These are phyloP conservation scores for Microtus pennsylvanicus DNA, from an alignment of 2,113 vertebrate genomes.

Conservation along the genomic window DNA sequence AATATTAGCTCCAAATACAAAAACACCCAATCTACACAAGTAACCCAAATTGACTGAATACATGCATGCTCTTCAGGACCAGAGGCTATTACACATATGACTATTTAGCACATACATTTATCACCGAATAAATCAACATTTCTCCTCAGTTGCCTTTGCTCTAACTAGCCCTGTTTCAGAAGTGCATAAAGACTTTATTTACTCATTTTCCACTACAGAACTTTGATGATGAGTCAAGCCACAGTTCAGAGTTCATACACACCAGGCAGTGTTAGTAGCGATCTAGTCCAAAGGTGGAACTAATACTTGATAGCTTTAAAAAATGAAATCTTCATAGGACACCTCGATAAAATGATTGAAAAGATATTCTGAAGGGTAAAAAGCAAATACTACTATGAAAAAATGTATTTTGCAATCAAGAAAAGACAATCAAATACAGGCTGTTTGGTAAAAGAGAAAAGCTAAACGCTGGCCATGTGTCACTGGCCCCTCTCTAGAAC, in stretches of 20 bases:
- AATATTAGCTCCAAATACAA: background rate
- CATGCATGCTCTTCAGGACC: background rate
- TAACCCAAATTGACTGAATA: background rate
- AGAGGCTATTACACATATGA: background rate
- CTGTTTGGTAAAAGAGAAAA: background rate
- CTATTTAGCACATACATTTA: background rate
- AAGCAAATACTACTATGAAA: background rate
- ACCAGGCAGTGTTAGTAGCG: fast-evolving
- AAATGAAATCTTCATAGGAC: background rate
- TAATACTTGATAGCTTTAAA: background rate
- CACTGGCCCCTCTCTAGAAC: background rate
- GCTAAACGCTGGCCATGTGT: background rate
- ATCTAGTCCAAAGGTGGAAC: background rate
- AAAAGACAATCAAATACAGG: background rate
- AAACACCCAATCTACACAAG: background rate
- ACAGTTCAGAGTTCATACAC: background rate
- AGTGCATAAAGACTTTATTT: background rate
- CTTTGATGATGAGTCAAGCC: background rate
- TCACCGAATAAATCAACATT: background rate
- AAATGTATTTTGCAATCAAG: background rate
- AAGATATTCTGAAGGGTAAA: constrained; percentile 21
- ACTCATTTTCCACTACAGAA: background rate
- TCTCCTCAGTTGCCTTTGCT: constrained; percentile 13
- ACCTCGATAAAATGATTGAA: constrained; percentile 11
- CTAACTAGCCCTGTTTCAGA: background rate